These are phyloP conservation scores for Saimiri boliviensis DNA, from an alignment of 2,113 vertebrate genomes.

Conservation along the genomic window DNA sequence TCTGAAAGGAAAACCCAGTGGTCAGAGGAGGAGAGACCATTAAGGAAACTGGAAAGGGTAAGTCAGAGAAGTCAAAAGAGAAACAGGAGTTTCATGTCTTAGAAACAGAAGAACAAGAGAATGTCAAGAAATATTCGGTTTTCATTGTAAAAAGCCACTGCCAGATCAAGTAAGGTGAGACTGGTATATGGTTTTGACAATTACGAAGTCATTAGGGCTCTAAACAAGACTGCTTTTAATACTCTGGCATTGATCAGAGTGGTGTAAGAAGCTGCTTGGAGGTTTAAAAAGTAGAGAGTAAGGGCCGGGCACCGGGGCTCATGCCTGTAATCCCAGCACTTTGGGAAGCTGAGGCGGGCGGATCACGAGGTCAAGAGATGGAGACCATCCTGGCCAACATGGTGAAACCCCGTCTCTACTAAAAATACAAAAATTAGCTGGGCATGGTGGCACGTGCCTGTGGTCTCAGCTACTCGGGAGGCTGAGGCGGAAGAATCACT, in stretches of 20 bases:
- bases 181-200: neutral
- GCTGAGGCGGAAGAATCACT: too few species aligned
- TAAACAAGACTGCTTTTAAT: neutral
- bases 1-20: neutral
- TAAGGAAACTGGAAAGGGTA: neutral
- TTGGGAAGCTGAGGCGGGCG: too few species aligned
- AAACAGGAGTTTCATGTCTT: neutral
- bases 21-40: neutral
- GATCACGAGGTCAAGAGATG: too few species aligned
- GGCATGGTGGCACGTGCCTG: too few species aligned
- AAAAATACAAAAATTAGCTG: too few species aligned
- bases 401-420: too few species aligned
- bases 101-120: neutral
- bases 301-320: too few species aligned
- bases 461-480: too few species aligned
- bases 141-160: neutral
- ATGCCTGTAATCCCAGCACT: too few species aligned
- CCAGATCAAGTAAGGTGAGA: neutral
- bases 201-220: neutral
- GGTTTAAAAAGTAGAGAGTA: neutral
- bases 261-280: neutral
- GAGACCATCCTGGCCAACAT: too few species aligned
- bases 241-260: neutral
- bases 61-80: neutral
- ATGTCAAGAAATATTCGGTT: neutral